Conservation (phyloP, 2,113 vertebrate genomes). For the Sprattus sprattus region DNA sequence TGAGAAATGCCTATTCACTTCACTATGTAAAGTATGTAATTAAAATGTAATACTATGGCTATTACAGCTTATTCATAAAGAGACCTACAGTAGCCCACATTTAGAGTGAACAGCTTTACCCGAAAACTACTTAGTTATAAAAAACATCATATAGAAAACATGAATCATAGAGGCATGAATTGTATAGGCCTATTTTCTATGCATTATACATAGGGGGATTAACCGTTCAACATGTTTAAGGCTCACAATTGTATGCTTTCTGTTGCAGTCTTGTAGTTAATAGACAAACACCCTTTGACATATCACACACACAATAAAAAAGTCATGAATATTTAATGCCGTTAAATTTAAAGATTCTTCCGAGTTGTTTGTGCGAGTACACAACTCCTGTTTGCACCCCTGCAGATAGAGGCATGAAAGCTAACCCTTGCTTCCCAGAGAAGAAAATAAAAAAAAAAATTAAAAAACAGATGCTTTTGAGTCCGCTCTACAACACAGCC, state of each 20-base stretch:
- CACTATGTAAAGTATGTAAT: background rate
- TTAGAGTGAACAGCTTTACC: background rate
- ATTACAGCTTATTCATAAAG: background rate
- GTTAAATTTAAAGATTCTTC: constrained; percentile 71
- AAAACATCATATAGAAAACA: background rate
- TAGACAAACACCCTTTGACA: constrained; percentile 78
- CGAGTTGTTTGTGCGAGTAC: constrained; percentile 46
- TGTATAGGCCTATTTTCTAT: background rate
- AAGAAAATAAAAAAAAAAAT: background rate
- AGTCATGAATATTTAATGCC: constrained; percentile 74
- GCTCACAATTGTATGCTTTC: constrained; percentile 27
- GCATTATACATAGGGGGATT: background rate
- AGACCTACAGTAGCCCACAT: background rate
- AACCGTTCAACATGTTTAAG: background rate
- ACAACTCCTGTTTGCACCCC: constrained; percentile 73
- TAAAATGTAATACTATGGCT: background rate
- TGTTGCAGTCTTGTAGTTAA: constrained; percentile 59
- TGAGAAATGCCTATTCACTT: background rate
- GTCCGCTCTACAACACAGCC: background rate
- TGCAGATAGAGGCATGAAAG: constrained; percentile 74
- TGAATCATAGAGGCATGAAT: background rate
- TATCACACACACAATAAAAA: constrained; percentile 70
- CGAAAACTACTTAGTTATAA: background rate
- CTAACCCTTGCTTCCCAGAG: constrained; percentile 63
- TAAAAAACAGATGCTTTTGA: background rate